Evolutionary conservation across 2,113 vertebrate species (phyloP).

Genomic region (Numenius arquata): DNA sequence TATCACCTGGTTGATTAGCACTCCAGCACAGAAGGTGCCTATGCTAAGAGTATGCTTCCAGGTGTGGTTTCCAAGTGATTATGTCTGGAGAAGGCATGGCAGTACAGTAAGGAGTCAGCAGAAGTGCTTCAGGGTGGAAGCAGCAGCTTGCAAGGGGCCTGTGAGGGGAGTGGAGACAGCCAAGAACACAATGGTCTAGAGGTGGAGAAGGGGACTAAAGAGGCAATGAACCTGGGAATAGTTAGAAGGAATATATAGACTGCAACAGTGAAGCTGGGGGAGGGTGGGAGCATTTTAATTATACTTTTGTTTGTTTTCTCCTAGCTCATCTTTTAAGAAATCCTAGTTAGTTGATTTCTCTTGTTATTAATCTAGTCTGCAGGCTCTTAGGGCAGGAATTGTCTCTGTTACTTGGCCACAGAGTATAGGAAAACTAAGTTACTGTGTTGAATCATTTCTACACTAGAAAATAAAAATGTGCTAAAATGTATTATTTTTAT

Average conservation of each 20-base stretch:
- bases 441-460: neutral
- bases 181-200: neutral
- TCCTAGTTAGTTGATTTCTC: neutral
- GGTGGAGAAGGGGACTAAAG: neutral
- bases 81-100: neutral
- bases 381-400: neutral
- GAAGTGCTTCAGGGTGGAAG: neutral
- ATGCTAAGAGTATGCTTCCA: neutral
- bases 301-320: neutral
- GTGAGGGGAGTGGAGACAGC: neutral
- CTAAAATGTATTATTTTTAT: neutral
- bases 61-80: neutral
- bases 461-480: neutral
- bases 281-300: neutral
- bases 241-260: neutral
- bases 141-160: neutral
- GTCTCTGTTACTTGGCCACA: neutral
- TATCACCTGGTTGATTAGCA: neutral
- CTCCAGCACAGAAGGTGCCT: neutral
- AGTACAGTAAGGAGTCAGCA: neutral
- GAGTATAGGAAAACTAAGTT: neutral
- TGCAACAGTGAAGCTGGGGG: neutral
- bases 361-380: neutral
- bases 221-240: neutral
- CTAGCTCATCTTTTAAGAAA: neutral